Base-by-base conservation (phyloP, 2,113 vertebrate genomes). In the Otus sunia region DNA sequence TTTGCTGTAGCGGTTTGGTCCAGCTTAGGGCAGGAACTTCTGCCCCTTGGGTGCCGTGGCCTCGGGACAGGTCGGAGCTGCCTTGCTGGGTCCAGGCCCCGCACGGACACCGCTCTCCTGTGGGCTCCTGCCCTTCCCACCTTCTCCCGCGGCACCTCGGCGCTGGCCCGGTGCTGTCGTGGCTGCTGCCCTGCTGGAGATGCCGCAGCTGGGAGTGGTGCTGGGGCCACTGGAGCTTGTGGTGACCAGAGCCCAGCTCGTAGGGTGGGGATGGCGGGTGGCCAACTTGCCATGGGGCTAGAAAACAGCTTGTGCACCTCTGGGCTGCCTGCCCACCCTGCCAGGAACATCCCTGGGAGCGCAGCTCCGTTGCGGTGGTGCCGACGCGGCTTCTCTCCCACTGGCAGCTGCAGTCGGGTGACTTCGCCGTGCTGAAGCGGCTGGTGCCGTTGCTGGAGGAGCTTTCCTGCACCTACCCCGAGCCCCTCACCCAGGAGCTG, bases 401-500 rank as follows among this genome's bases (percentile, higher is more conserved):
- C 22, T 75, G 36, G 1, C 90, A 99, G 99, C 95, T 99, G 20
- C 98, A 96, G 9, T 92, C 98, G 5, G 66, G 98, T 2, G 99
- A 99, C 90, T 99, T 98, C 7, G 85, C 86, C 0, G 92, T 97
- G 47, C 97, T 99, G 98, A 97, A 98, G 69, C 88, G 72, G 25
- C 92, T 99, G 93, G 97, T 99, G 55, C 98, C 98, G 0, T 58
- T 98, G 22, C 97, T 99, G 91, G 98, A 99, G 82, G 98, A 96
- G 20, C 95, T 99, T 19, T 98, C 98, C 53, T 88, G 58, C 87
- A 88, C 88, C 55, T 99, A 99, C 90, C 98, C 99, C 0, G 99
- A 99, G 5, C 96, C 96, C 0, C 86, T 98, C 62, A 98, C 99
- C 92, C 99, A 99, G 94, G 98, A 99, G 95, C 98, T 99, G 32